A percentile compares a stretch with the other conserved stretches of the same genome.
phyloP scores from a whole-genome alignment of 64 coral and sea anemone genomes.

The Stylophora pistillata region DNA sequence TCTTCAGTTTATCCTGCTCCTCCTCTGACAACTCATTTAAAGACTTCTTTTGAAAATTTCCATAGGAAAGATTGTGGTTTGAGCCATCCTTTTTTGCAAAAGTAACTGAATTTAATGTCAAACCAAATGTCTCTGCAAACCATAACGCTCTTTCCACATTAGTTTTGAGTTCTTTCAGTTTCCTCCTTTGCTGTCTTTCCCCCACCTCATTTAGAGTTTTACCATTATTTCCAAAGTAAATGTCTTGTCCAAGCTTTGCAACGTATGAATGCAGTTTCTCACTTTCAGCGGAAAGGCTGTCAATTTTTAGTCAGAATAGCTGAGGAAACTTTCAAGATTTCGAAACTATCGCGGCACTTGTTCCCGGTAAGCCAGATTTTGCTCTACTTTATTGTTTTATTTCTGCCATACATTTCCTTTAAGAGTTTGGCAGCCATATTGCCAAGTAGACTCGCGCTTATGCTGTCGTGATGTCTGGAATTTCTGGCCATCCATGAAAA shows the following conservation, averaged over 20 bases:
- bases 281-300: too few relatives aligned
- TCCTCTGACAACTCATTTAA: conserved; percentile 42
- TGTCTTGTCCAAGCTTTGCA: not conserved
- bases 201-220: not conserved
- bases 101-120: conserved; percentile 9
- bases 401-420: too few relatives aligned
- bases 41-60: not conserved
- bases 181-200: not conserved
- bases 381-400: too few relatives aligned
- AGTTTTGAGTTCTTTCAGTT: not conserved
- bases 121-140: conserved; percentile 43
- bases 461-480: too few relatives aligned
- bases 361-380: too few relatives aligned
- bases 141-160: conserved; percentile 35
- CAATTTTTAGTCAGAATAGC: too few relatives aligned
- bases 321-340: too few relatives aligned
- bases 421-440: too few relatives aligned
- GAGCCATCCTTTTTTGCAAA: not conserved
- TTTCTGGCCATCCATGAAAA: too few relatives aligned
- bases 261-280: too few relatives aligned
- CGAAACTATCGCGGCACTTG: too few relatives aligned
- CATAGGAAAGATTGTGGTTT: not conserved
- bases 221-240: conserved; percentile 9
- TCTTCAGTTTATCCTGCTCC: conserved; percentile 52
- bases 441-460: too few relatives aligned